A percentile compares a stretch with the other conserved stretches of the same genome.
Evolutionary conservation across 2,888 invertebrate genomes (phyloP).

Genomic region (Andrena bicolor): DNA sequence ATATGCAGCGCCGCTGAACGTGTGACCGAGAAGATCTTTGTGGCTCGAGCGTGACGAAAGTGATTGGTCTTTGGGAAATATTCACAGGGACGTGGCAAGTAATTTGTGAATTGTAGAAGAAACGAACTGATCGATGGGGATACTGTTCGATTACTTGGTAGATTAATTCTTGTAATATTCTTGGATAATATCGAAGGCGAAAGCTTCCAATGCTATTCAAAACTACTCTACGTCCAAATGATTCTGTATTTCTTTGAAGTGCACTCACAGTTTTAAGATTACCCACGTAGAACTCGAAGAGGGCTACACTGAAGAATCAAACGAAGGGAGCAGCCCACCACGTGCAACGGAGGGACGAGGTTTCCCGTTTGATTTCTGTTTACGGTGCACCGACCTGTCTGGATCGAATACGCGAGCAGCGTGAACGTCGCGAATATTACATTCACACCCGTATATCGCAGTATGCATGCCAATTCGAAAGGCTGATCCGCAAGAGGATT

Average conservation of each 20-base stretch:
- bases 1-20: not conserved
- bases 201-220: no score
- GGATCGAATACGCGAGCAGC: constrained; percentile 15
- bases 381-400: not conserved
- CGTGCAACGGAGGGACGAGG: not conserved
- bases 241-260: no score
- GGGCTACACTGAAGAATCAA: not conserved
- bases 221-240: no score
- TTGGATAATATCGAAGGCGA: no score
- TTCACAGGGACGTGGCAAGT: not conserved
- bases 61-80: not conserved
- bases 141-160: no score
- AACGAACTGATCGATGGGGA: not conserved
- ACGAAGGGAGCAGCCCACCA: not conserved
- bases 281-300: not conserved
- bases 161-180: no score
- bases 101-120: not conserved
- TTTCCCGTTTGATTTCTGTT: constrained; percentile 18
- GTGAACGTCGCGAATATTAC: constrained; percentile 39
- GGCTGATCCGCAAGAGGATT: constrained; percentile 64
- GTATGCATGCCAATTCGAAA: constrained; percentile 56
- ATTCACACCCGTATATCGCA: constrained; percentile 37
- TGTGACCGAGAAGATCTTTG: not conserved
- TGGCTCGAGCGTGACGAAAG: not conserved
- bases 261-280: no score